Evolutionary conservation across 2,113 vertebrate species (phyloP).

Genomic region (Zootoca vivipara): DNA sequence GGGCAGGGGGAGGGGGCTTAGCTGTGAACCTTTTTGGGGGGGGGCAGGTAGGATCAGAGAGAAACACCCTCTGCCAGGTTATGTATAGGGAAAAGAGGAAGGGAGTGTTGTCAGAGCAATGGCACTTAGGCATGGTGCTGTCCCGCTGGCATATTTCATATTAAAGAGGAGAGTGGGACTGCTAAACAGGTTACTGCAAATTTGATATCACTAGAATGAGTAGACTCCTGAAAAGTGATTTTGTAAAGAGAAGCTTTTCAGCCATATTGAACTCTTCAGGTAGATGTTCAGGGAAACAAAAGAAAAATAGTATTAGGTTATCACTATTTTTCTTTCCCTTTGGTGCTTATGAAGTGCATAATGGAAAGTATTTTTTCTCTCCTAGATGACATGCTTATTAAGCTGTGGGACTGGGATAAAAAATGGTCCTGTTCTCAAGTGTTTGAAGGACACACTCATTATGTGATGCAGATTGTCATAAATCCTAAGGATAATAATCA

Average conservation of each 20-base stretch:
- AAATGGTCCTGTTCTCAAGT: constrained; percentile 99
- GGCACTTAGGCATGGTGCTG: background rate
- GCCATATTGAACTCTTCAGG: background rate
- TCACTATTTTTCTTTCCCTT: too few relatives aligned
- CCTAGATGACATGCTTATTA: constrained; percentile 98
- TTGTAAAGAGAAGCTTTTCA: background rate
- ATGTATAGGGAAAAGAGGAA: background rate
- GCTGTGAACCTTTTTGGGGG: background rate
- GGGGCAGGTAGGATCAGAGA: background rate
- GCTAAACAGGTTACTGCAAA: background rate
- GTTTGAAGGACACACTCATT: constrained; percentile 99
- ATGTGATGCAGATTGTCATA: constrained; percentile 99
- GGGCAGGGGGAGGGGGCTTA: background rate
- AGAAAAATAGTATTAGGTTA: background rate
- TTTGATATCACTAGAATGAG: background rate
- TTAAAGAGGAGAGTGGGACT: background rate
- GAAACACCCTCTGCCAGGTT: background rate
- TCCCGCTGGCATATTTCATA: background rate
- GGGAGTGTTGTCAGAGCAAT: background rate
- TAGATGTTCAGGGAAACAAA: background rate
- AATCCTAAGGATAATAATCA: constrained; percentile 99
- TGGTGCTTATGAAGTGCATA: background rate
- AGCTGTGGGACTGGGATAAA: constrained; percentile 99
- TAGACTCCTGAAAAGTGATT: background rate
- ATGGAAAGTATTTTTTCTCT: background rate